These are phyloP conservation scores for Chlorodrepanis virens DNA, from an alignment of 2,113 vertebrate species.

Conservation along the genomic window DNA sequence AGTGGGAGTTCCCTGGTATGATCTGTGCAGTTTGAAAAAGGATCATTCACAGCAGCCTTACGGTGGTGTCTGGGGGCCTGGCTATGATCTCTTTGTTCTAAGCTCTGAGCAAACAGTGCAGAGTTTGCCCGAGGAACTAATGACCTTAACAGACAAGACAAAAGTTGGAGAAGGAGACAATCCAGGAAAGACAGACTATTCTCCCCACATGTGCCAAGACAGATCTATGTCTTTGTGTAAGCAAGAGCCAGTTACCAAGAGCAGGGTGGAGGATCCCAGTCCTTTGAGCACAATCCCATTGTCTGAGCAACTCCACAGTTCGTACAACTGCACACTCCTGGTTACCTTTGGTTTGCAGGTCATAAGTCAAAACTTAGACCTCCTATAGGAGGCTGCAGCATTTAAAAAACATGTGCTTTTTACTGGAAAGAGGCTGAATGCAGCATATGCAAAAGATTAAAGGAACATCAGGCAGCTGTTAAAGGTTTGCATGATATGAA, in stretches of 20 bases:
- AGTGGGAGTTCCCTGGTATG: conserved; percentile 23
- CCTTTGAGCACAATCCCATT: not conserved
- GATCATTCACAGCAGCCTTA: conserved; percentile 8
- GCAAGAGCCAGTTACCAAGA: not conserved
- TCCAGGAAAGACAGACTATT: not conserved
- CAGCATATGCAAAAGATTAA: conserved; percentile 51
- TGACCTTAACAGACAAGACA: conserved; percentile 50
- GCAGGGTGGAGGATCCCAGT: not conserved
- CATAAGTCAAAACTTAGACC: not conserved
- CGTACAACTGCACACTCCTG: fast-evolving
- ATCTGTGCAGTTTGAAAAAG: not conserved
- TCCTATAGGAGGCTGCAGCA: not conserved
- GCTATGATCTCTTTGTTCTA: conserved; percentile 49
- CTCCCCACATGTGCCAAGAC: not conserved
- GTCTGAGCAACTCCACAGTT: not conserved
- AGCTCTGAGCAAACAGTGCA: conserved; percentile 18
- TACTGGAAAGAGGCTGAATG: not conserved
- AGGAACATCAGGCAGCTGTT: conserved; percentile 26
- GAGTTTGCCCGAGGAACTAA: not conserved
- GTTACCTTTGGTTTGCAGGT: not conserved
- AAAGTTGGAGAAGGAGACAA: conserved; percentile 26
- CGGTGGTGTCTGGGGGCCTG: conserved; percentile 2
- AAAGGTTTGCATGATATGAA: conserved; percentile 17
- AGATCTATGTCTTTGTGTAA: not conserved
- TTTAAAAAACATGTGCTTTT: not conserved